Conservation (phyloP, 2,797 vertebrate genomes). For the Pseudomugil tenellus region DNA sequence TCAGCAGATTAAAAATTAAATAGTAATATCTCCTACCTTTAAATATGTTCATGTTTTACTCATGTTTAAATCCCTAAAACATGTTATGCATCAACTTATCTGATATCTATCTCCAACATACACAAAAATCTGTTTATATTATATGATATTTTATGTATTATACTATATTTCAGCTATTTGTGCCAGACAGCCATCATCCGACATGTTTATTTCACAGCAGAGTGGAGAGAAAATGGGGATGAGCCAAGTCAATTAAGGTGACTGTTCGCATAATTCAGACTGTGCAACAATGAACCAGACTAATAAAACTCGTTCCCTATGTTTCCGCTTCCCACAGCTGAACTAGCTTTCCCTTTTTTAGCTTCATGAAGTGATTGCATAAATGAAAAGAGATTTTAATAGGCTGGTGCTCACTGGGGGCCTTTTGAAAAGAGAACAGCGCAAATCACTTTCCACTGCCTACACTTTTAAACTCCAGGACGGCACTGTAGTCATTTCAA, state of each 20-base stretch:
- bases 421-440: constrained; percentile 58
- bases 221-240: constrained; percentile 44
- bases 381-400: constrained; percentile 77
- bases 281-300: constrained; percentile 57
- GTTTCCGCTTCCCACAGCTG: constrained; percentile 55
- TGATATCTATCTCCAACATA: neutral
- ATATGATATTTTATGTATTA: too few relatives aligned
- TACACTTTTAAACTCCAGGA: constrained; percentile 28
- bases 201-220: constrained; percentile 23
- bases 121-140: constrained; percentile 17
- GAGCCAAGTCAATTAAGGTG: constrained; percentile 66
- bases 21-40: neutral
- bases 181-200: constrained; percentile 12
- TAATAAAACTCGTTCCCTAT: constrained; percentile 70
- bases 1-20: neutral
- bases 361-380: constrained; percentile 65
- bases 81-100: neutral
- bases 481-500: constrained; percentile 24
- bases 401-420: constrained; percentile 61
- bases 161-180: constrained; percentile 3
- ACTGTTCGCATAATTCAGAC: constrained; percentile 67
- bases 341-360: constrained; percentile 67
- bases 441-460: constrained; percentile 50
- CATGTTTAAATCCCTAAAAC: neutral
- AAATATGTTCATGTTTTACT: neutral